A percentile compares a stretch with the other conserved stretches of the same genome.
Evolutionary conservation across 2,113 vertebrate genomes (phyloP).

Genomic region (Thalassoma bifasciatum): DNA sequence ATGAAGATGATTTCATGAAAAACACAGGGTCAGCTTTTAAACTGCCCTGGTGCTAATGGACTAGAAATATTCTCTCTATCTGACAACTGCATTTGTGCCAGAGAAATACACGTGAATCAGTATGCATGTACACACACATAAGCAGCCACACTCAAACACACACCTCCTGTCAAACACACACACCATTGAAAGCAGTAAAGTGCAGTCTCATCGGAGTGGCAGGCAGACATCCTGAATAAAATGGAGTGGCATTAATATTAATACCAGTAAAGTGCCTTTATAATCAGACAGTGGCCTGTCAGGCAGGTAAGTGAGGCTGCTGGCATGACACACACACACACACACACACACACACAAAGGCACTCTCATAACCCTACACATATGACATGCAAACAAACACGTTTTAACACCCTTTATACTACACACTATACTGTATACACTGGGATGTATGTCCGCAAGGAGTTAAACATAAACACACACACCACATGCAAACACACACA

Average conservation of each 20-base stretch:
- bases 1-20: slow-evolving; percentile 42
- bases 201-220: slow-evolving; percentile 81
- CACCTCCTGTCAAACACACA: slow-evolving; percentile 65
- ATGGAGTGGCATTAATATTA: slow-evolving; percentile 87
- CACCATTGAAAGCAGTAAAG: slow-evolving; percentile 80
- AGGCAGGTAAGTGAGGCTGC: slow-evolving; percentile 76
- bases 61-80: slow-evolving; percentile 54
- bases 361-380: neutral
- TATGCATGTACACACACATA: slow-evolving; percentile 50
- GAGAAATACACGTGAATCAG: slow-evolving; percentile 53
- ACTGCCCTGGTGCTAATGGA: slow-evolving; percentile 67
- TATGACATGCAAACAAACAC: slow-evolving; percentile 3
- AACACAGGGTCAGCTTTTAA: slow-evolving; percentile 47
- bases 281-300: slow-evolving; percentile 85
- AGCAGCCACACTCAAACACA: slow-evolving; percentile 44
- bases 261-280: slow-evolving; percentile 85
- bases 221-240: slow-evolving; percentile 85
- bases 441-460: neutral
- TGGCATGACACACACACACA: slow-evolving; percentile 69
- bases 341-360: slow-evolving; percentile 36
- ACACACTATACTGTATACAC: neutral
- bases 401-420: neutral
- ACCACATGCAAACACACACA: slow-evolving; percentile 36
- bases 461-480: slow-evolving; percentile 36
- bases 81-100: slow-evolving; percentile 65